Evolutionary conservation across 2,888 invertebrate species (phyloP), one percentile per base, ranked within the genome.

Genomic region (Lucinisca nassula): DNA sequence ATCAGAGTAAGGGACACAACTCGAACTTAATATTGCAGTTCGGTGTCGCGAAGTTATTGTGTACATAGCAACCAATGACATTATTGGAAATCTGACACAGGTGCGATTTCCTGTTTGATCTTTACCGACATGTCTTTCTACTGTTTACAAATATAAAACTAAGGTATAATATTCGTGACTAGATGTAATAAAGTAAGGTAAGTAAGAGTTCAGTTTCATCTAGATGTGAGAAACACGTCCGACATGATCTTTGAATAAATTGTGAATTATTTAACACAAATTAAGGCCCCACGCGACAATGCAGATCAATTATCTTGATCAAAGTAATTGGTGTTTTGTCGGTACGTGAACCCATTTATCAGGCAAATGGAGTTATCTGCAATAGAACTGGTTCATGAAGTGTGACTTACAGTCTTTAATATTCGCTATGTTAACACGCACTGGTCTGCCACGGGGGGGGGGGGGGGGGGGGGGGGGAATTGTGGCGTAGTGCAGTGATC

Each of bases 21-120:
- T 67, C 67, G 35, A 35, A 67, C 35, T 35, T 4, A 45, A 12
- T 45, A 12, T 17, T 45, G 17, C 10, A 8, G 45, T 8, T 45
- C 45, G 17, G 35, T 61, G 35, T 67, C 61, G 17, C 58, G n/a
- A 12, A 67, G 67, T 67, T 67, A 67, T 12, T 90, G 88, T 80
- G 88, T 88, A 86, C 86, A 80, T 88, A 90, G 90, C 89, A 90
- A 90, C 89, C 89, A 90, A 90, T 90, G 35, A 67, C 67, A 67
- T 35, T 67, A 67, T 67, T 35, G 67, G 35, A 67, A 17, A 35
- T 35, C 45, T 45, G 10, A 51, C 27, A 58, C 67, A 67, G 67
- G 67, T 67, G 67, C n/a, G n/a, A 83, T 87, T 84, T 87, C 84
- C 81, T 84, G 84, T 78, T 58, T 58, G 45, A 61, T 49, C 37